phyloP scores from a whole-genome alignment of 2,113 vertebrate genomes.

The Albula glossodonta region DNA sequence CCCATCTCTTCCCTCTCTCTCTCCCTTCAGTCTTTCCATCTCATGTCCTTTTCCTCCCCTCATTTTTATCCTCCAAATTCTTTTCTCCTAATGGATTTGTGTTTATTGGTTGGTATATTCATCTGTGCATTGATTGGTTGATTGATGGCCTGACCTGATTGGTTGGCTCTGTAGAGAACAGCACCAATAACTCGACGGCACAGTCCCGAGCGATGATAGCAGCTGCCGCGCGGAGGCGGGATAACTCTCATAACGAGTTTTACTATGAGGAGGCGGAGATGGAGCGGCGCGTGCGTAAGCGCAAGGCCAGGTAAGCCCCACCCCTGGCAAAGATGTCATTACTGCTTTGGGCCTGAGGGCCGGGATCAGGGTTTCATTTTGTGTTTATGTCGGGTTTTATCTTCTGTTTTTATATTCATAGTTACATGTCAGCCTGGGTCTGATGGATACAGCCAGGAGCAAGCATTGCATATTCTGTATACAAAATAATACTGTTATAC shows the following conservation, averaged over 20 bases:
- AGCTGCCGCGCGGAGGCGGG: slow-evolving; percentile 83
- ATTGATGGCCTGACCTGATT: background rate
- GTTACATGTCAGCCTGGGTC: too few species aligned
- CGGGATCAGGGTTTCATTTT: too few species aligned
- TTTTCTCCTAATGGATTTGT: background rate
- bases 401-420: too few species aligned
- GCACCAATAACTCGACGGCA: slow-evolving; percentile 87
- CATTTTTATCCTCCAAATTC: background rate
- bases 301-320: slow-evolving; percentile 82
- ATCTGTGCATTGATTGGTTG: background rate
- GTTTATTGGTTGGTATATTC: background rate
- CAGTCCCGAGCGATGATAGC: slow-evolving; percentile 92
- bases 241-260: slow-evolving; percentile 94
- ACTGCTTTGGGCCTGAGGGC: too few species aligned
- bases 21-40: slow-evolving; percentile 9
- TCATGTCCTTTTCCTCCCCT: background rate
- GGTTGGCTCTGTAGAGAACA: slow-evolving; percentile 74
- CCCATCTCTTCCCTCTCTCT: slow-evolving; percentile 7
- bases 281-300: slow-evolving; percentile 86
- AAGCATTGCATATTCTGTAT: too few species aligned
- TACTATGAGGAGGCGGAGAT: slow-evolving; percentile 97
- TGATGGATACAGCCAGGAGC: too few species aligned
- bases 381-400: too few species aligned
- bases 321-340: slow-evolving; percentile 69
- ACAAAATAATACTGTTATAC: too few species aligned